Base-by-base conservation (phyloP, 2,113 vertebrate species). In the Tapirus terrestris region DNA sequence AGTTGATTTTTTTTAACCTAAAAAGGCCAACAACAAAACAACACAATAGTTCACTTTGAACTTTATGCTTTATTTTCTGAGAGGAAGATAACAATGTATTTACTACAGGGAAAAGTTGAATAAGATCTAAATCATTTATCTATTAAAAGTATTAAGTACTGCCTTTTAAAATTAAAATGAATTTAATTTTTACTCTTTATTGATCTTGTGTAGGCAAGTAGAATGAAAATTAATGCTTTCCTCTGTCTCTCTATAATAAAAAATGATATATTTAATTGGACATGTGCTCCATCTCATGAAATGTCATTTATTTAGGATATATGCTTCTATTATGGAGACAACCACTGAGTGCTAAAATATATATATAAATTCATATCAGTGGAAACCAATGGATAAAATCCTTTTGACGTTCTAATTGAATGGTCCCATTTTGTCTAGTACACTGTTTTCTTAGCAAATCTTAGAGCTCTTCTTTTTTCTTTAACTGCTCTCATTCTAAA, bases 141-240 rank as follows among this genome's bases (percentile, higher is more conserved):
- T 80, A 56, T 88, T 79, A 23, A 81, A 79, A 70, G 12, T 45
- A 77, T 94, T 96, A 93, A 82, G 18, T 58, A 43, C 12, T 45
- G 16, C 2, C 3, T 80, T 88, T 92, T 82, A 75, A 65, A 63
- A 83, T 58, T 51, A 75, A 76, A 91, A 70, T 56, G 73, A 33
- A 72, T 76, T 65, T 56, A 51, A 68, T 82, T 97, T 89, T 90
- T 31, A 70, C 72, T 79, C 4, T 56, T 96, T 67, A 91, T 70
- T 90, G 68, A 97, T 58, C 92, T 92, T 92, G 13, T 83, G 27
- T 77, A 85, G 60, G 8, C 23, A 94, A 60, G 17, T 27, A 8
- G 45, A 81, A 89, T 92, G 31, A 96, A 88, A 97, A 95, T 48
- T 73, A 93, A 91, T 85, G 14, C 12, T 79, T 65, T 48, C 4